phyloP scores from a whole-genome alignment of 2,113 vertebrate genomes.

The Stercorarius parasiticus region DNA sequence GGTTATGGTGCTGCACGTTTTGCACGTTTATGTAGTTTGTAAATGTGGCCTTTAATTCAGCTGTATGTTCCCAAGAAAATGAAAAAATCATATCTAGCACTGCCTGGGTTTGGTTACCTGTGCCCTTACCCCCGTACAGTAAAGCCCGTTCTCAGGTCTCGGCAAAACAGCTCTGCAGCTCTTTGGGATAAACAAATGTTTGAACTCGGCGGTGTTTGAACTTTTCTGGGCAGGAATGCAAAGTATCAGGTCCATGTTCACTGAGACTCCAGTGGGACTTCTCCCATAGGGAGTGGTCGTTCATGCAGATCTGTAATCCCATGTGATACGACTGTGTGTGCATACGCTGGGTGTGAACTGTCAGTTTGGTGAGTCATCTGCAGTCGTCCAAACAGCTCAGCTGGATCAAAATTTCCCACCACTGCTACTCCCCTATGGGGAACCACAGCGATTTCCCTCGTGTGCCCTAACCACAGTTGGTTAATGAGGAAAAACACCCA shows the following conservation, averaged over 20 bases:
- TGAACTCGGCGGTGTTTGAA: background rate
- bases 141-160: background rate
- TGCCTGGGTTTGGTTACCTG: background rate
- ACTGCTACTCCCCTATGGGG: background rate
- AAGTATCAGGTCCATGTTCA: background rate
- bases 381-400: background rate
- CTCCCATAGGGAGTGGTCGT: background rate
- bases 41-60: slow-evolving; percentile 27
- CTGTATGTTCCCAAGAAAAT: slow-evolving; percentile 28
- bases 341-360: background rate
- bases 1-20: background rate
- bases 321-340: background rate
- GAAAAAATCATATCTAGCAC: background rate
- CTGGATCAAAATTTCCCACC: background rate
- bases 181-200: background rate
- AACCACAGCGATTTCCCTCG: background rate
- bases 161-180: background rate
- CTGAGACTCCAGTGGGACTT: background rate
- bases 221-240: background rate
- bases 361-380: background rate
- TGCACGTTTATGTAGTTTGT: background rate
- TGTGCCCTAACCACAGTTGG: too few relatives aligned
- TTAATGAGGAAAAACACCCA: background rate
- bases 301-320: background rate
- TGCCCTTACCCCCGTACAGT: background rate